A percentile compares a stretch with the other conserved stretches of the same genome.
These are phyloP conservation scores for Telmatochromis sp. DNA, from an alignment of 2,113 vertebrate species.

Conservation along the genomic window DNA sequence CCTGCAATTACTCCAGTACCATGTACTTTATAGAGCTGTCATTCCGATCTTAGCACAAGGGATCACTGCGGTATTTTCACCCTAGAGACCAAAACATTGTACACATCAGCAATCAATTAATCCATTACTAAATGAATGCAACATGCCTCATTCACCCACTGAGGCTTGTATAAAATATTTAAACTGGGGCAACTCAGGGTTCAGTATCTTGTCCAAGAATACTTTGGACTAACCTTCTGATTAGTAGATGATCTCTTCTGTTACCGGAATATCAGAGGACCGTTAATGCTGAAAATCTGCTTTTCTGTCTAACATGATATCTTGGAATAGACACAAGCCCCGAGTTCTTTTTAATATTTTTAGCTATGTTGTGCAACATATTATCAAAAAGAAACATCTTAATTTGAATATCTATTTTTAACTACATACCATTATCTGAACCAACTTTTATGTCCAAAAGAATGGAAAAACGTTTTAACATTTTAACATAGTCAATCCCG, in stretches of 20 bases:
- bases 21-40: not conserved
- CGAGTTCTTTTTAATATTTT: not conserved
- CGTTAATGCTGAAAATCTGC: not conserved
- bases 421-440: not conserved
- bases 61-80: not conserved
- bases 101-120: not conserved
- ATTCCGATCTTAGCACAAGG: not conserved
- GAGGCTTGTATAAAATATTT: not conserved
- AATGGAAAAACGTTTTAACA: not conserved
- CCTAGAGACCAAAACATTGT: not conserved
- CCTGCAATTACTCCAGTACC: not conserved
- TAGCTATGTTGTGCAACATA: not conserved
- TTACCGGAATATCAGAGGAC: not conserved
- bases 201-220: not conserved
- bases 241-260: not conserved
- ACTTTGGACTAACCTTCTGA: not conserved
- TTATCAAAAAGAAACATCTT: not conserved
- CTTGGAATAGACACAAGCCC: not conserved
- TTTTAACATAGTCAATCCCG: not conserved
- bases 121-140: not conserved
- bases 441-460: not conserved
- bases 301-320: not conserved
- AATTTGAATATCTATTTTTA: not conserved
- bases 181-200: not conserved
- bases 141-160: not conserved